Evolutionary conservation across 2,113 vertebrate species (phyloP).

Genomic region (Illadopsis cleaveri): DNA sequence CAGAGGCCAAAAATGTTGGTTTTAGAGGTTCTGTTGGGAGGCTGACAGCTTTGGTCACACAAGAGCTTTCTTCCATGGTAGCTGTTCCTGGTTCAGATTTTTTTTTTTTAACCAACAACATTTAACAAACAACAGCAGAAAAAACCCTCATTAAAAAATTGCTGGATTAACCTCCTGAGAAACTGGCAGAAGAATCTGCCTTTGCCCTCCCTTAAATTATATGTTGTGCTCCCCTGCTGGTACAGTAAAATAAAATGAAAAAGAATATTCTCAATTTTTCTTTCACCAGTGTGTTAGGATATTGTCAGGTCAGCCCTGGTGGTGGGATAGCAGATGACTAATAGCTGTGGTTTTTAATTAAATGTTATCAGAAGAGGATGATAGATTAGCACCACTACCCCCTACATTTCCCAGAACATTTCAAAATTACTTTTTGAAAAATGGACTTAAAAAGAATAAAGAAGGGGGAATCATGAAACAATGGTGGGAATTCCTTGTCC

Average conservation of each 20-base stretch:
- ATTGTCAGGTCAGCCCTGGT: constrained; percentile 38
- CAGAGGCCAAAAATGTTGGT: not conserved
- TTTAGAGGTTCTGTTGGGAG: not conserved
- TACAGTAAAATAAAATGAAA: constrained; percentile 30
- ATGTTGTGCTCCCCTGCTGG: constrained; percentile 18
- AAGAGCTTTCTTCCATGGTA: not conserved
- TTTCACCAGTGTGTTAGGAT: constrained; percentile 51
- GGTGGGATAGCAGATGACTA: constrained; percentile 50
- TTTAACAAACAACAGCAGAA: not conserved
- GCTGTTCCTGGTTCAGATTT: not conserved
- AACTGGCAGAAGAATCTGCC: not conserved
- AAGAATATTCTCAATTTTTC: constrained; percentile 34
- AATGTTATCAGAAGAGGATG: constrained; percentile 62
- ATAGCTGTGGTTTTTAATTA: constrained; percentile 63
- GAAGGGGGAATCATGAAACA: not conserved
- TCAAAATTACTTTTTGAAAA: constrained; percentile 71
- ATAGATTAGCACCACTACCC: constrained; percentile 49
- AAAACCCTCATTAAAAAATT: not conserved
- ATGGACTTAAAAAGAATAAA: constrained; percentile 13
- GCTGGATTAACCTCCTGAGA: constrained; percentile 12
- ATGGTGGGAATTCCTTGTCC: constrained; percentile 54
- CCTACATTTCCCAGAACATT: constrained; percentile 54
- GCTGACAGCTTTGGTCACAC: not conserved
- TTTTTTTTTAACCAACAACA: not conserved
- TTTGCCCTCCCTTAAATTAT: constrained; percentile 19